phyloP scores from a whole-genome alignment of 2,113 vertebrate genomes.

The Sialia sialis region DNA sequence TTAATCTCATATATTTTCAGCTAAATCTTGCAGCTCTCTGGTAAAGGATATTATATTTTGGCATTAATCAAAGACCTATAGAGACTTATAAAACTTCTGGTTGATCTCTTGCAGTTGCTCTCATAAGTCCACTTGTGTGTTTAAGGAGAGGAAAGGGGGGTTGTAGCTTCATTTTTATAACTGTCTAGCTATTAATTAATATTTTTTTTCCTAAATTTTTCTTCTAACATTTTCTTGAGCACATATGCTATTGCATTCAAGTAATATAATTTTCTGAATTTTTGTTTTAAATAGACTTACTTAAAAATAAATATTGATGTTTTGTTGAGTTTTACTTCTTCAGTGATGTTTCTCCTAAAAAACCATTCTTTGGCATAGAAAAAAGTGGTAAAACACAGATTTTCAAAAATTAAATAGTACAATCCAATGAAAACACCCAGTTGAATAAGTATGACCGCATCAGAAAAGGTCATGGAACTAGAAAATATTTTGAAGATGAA shows the following conservation, averaged over 20 bases:
- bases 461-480: neutral
- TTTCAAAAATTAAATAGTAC: neutral
- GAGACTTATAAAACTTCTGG: neutral
- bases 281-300: neutral
- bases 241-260: neutral
- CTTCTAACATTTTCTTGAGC: neutral
- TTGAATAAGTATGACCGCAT: neutral
- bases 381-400: neutral
- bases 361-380: neutral
- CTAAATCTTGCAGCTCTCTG: neutral
- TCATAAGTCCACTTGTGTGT: rapidly evolving
- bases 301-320: neutral
- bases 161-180: neutral
- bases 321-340: neutral
- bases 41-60: neutral
- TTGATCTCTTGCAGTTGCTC: neutral
- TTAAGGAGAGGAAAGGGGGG: neutral
- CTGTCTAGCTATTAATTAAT: neutral
- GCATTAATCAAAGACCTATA: neutral
- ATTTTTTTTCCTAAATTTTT: rapidly evolving
- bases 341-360: neutral
- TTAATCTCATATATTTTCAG: neutral
- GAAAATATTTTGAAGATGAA: neutral
- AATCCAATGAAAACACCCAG: neutral
- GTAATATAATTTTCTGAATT: neutral